These are phyloP conservation scores for Polydrusus cervinus DNA, from an alignment of 2,888 invertebrate genomes.

Conservation along the genomic window DNA sequence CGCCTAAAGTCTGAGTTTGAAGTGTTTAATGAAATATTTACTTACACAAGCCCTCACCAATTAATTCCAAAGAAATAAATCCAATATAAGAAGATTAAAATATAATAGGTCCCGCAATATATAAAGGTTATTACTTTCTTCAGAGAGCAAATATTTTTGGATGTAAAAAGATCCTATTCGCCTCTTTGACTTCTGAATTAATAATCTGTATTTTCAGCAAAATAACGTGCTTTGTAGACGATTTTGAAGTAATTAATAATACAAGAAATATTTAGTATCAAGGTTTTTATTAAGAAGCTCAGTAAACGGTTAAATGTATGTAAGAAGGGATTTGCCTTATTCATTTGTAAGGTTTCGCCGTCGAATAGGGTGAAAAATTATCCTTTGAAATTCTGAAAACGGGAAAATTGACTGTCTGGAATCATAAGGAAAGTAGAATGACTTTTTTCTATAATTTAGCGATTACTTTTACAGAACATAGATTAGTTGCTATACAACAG, in stretches of 20 bases:
- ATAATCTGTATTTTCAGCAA: constrained; percentile 10
- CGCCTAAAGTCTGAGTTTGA: no score
- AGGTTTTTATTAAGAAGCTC: constrained; percentile 5
- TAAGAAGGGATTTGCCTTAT: no score
- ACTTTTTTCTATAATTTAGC: no score
- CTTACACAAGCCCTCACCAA: neutral
- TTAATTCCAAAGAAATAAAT: constrained; percentile 7
- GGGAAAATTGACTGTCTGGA: no score
- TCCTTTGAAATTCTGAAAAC: no score
- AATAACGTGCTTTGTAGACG: neutral
- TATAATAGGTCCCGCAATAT: neutral
- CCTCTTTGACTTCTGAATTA: constrained; percentile 14
- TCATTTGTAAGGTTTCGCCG: no score
- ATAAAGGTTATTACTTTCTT: constrained; percentile 2
- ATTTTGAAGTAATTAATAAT: constrained; percentile 7
- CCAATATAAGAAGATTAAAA: constrained; percentile 14
- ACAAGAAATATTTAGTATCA: neutral
- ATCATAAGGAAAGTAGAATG: no score
- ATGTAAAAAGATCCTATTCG: constrained; percentile 11
- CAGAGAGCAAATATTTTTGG: neutral
- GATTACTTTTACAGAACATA: no score
- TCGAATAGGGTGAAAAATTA: no score
- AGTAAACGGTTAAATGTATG: neutral
- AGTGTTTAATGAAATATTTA: constrained; percentile 2
- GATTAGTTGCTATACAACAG: no score